Base-by-base conservation (phyloP, 2,888 invertebrate species). In the Erebia aethiops region DNA sequence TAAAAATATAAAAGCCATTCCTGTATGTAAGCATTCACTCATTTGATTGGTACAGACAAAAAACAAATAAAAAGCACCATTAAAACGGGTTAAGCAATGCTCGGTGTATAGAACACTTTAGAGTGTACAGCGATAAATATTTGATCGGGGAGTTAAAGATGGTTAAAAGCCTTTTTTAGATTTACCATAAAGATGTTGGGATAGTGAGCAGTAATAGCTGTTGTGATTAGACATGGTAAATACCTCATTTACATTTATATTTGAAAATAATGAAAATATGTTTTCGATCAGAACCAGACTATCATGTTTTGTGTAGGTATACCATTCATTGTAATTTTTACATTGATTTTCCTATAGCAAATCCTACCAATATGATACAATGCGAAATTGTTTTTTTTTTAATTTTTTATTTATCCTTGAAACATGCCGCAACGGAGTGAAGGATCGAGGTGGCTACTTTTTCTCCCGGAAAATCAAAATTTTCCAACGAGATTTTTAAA, bases 1-100 rank as follows among this genome's bases (percentile, higher is more conserved):
- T 79, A 77, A 77, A 77, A 79, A 78, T 75, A 78, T 77, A 78
- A 77, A 77, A 71, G 67, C 74, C 73, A 69, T 62, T 57, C 65
- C 68, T 66, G 69, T 62, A 71, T n/a, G n/a, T 73, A 70, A 41
- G 68, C 74, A 54, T 74, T 74, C 71, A 68, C 52, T 71, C 71
- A 71, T 74, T 71, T 72, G 71, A 74, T 74, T 70, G 58, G 68
- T 69, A 69, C 68, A 71, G 73, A 73, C 71, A 69, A 69, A 74
- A 74, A 74, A 70, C 71, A 74, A 74, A 74, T 67, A 72, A 74
- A 70, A 71, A 57, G 21, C 58, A 8, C 58, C 67, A 67, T 67
- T 67, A 58, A 67, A 67, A 67, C 67, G 67, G 26, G 67, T 67
- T 67, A 58, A 67, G 67, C 67, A 26, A 56, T 14, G 21, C 57